Evolutionary conservation across 2,113 vertebrate genomes (phyloP), one percentile per base, ranked within the genome.

Genomic region (Oreocharis arfaki): DNA sequence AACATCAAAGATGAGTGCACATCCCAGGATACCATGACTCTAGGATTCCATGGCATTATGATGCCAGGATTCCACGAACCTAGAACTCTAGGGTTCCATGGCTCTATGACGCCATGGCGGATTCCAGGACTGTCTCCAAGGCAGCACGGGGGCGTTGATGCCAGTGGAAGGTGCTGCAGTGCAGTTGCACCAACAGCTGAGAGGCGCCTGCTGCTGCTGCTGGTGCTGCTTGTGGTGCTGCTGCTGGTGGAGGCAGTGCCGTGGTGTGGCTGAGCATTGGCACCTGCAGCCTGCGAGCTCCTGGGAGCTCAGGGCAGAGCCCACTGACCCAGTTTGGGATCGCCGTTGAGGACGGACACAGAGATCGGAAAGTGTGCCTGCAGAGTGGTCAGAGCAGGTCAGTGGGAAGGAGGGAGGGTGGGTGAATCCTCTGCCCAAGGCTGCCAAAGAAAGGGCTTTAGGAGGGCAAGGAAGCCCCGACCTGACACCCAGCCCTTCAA

Each of bases 281-380:
- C 10, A 16, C 6, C 63, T 35, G 59, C 32, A 52, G 89, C 47
- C 89, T 85, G 80, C 0, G 0, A 87, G 42, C 20, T 35, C 26
- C 55, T 28, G 60, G 30, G 47, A 74, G 35, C 15, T 64, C 61
- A 17, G 47, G 24, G 28, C 81, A 64, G 33, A 87, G 50, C 18
- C 68, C 4, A 0, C 52, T 77, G 65, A 41, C 13, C 35, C 33
- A 2, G 28, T n/a, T 55, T 42, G 53, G 11, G 11, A 23, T 47
- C 7, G 2, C 22, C 16, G 7, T 7, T 55, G 41, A 89, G 70
- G 57, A 30, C 0, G 0, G 47, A 87, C 79, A n/a, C 0, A 1
- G 63, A 83, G 76, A 90, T 81, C 18, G 13, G 82, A 69, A 64
- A 47, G 30, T 16, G 11, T 33, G 30, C 30, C 7, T 8, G 3